Evolutionary conservation across 2,888 invertebrate genomes (phyloP), one percentile per base, ranked within the genome.

Genomic region (Mamestra brassicae): DNA sequence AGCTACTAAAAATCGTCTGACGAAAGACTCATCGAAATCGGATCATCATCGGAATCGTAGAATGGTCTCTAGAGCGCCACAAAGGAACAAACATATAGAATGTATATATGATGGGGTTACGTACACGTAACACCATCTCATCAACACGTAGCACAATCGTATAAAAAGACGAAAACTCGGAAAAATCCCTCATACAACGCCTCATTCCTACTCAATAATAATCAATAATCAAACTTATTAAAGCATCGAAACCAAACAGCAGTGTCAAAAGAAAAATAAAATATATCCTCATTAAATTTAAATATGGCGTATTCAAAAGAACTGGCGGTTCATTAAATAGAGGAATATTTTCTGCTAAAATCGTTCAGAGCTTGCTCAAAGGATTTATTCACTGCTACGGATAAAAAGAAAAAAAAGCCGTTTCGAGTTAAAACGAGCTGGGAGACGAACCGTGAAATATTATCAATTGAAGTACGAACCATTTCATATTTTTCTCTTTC

Each of bases 331-430:
- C 34, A 58, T 47, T 58, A 54, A 67, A 82, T 63, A 82, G 34
- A 38, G 57, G 1, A 63, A 66, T 26, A 54, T 67, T 63, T 54
- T 52, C 38, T 34, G 57, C 38, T 52, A n/a, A 52, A 15, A 42
- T 58, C 38, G 34, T 15, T 81, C 45, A 15, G 38, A 54, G 62
- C 75, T n/a, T 54, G 13, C 66, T 52, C 57, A 52, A 36, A 8
- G 57, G 62, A 81, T 81, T 81, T 76, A 34, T 67, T 81, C 52
- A n/a, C 13, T 38, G 36, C 34, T n/a, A 42, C n/a, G 26, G 47
- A 11, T 42, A 58, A 76, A 54, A 50, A 15, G 38, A 57, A 62
- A 66, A 17, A 8, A n/a, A 62, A 81, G 38, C 5, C 38, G 61
- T 17, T 47, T 61, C 11, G 26, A 66, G 26, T 6, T n/a, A 50